These are phyloP conservation scores for Gymnodraco acuticeps DNA, from an alignment of 2,797 vertebrate species.

Conservation along the genomic window DNA sequence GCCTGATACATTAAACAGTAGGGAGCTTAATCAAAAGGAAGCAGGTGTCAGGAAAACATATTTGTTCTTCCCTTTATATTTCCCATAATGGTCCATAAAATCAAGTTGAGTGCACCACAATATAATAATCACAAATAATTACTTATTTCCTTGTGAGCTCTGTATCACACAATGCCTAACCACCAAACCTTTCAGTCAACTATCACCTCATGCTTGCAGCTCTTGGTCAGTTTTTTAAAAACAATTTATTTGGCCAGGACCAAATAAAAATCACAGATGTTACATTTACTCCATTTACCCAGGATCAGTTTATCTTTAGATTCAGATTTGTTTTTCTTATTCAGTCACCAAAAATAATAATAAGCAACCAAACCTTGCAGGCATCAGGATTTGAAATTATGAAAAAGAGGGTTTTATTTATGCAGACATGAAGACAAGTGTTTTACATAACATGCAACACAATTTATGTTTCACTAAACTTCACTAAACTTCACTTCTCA, in stretches of 20 bases:
- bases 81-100: not conserved
- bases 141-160: constrained; percentile 1
- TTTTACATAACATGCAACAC: not conserved
- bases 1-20: not conserved
- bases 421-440: not conserved
- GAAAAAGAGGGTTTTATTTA: not conserved
- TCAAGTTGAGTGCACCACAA: not conserved
- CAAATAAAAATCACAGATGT: not conserved
- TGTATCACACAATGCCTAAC: not conserved
- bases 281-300: not conserved
- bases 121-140: not conserved
- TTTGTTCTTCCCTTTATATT: not conserved
- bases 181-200: not conserved
- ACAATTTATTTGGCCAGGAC: not conserved
- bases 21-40: not conserved
- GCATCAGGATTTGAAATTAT: not conserved
- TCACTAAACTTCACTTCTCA: not conserved
- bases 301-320: too few relatives aligned
- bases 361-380: not conserved
- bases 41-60: not conserved
- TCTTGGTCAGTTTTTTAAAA: not conserved
- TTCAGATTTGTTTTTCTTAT: not conserved
- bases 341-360: not conserved
- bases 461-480: not conserved
- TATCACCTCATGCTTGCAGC: not conserved